Conservation (phyloP, 2,888 invertebrate genomes). For the Cephus rjabovi region DNA sequence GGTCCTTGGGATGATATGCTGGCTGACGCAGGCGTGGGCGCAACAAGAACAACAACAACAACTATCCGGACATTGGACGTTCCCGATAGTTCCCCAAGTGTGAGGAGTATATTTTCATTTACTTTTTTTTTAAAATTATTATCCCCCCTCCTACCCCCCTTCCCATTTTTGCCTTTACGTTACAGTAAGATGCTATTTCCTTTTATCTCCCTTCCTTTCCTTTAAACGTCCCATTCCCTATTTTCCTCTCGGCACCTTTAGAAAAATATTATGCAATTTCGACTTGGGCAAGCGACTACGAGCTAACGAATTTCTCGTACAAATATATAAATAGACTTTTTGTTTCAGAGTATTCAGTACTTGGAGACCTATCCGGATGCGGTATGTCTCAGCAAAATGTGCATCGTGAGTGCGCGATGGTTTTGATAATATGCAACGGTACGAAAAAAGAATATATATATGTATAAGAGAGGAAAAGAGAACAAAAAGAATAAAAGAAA, state of each 20-base stretch:
- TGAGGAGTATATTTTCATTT: not conserved
- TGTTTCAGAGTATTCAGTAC: constrained; percentile 33
- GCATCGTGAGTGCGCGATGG: not conserved
- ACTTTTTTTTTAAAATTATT: not conserved
- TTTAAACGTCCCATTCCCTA: no score
- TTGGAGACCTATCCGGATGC: constrained; percentile 40
- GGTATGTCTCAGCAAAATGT: constrained; percentile 16
- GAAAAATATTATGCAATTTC: constrained; percentile 55
- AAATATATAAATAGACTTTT: constrained; percentile 37
- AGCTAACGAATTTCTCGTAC: constrained; percentile 29
- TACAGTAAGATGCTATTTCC: not conserved
- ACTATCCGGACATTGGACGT: constrained; percentile 17
- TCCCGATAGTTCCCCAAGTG: constrained; percentile 25
- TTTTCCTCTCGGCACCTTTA: constrained; percentile 27
- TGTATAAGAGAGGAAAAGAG: not conserved
- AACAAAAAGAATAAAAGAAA: constrained; percentile 22
- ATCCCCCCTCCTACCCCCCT: not conserved
- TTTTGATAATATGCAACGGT: not conserved
- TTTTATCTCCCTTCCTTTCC: no score
- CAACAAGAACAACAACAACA: not conserved
- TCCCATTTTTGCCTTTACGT: constrained; percentile 12
- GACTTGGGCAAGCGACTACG: constrained; percentile 29
- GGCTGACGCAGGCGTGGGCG: constrained; percentile 35
- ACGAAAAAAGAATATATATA: not conserved
- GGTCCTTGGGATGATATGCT: constrained; percentile 56